Base-by-base conservation (phyloP, 2,888 invertebrate genomes). In the Acanthopleura granulata region DNA sequence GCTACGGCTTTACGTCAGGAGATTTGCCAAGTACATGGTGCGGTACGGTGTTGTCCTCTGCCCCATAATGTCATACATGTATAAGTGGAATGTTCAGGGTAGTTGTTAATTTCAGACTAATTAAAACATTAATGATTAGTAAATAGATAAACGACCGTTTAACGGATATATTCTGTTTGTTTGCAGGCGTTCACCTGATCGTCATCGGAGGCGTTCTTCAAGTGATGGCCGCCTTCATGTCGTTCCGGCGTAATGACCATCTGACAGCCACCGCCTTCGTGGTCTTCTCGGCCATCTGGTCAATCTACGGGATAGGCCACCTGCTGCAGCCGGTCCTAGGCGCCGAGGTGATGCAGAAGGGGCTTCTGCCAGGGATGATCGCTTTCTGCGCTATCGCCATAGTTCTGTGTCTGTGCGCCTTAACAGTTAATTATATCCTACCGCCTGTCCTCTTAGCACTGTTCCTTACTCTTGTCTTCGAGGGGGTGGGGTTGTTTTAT, bases 391-490 rank as follows among this genome's bases (percentile, higher is more conserved):
- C 79, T 0, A 79, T 83, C 14, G 80, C 83, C 0, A 76, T 82
- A 29, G 74, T 81, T 11, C 77, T 84, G 73, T 81, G 83, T 74
- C 72, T 82, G 15, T 83, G 83, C 57, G 83, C 84, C 0, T 71
- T 82, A 22, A 82, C 82, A 22, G 83, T 83, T 15, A 84, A 84
- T 76, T 84, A 80, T 71, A 81, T 84, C 62, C 76, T 84, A 77
- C 84, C 84, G 0, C 84, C 84, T 0, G 84, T 84, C 0, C 77
- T 84, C 49, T 72, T 81, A 6, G 82, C 83, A 40, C 80, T 84
- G 73, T 72, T 83, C 57, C 62, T 82, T 57, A 80, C 83, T 0
- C 75, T 84, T n/a, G 75, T 82, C 61, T 84, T 84, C 73, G 84
- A 84, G 73, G 81, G 78, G 0, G 80, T 83, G 1, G 84, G 84